Evolutionary conservation across 1,140 invertebrate species (phyloP).

Genomic region (Drosophila tani): DNA sequence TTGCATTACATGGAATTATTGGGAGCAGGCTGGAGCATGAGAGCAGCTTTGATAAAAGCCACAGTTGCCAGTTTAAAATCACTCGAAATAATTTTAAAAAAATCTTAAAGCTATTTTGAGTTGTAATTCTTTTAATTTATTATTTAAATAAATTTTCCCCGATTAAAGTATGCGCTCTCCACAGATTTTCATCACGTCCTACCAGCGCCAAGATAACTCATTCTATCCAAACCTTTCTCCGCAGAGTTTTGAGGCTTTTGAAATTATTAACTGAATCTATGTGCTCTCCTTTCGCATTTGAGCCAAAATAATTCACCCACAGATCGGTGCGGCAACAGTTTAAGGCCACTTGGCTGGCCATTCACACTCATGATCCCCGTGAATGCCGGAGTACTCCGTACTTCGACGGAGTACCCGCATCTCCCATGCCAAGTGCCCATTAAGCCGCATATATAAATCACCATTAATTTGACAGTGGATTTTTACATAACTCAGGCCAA

Average conservation of each 20-base stretch:
- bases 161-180: background rate
- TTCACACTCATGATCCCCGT: slow-evolving; percentile 37
- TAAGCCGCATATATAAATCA: slow-evolving; percentile 74
- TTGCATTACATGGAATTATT: slow-evolving; percentile 38
- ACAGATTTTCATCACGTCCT: background rate
- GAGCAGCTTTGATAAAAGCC: no score
- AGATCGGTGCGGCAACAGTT: slow-evolving; percentile 15
- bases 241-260: background rate
- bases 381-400: background rate
- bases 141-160: fast-evolving
- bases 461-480: slow-evolving; percentile 78
- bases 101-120: background rate
- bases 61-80: background rate
- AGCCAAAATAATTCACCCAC: slow-evolving; percentile 15
- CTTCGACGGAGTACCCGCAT: slow-evolving; percentile 25
- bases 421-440: slow-evolving; percentile 60
- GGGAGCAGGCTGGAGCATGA: background rate
- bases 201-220: slow-evolving; percentile 5
- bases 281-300: slow-evolving; percentile 13
- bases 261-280: slow-evolving; percentile 8
- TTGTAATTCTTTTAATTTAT: background rate
- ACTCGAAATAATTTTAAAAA: background rate
- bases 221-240: slow-evolving; percentile 28
- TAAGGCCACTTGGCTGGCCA: slow-evolving; percentile 31
- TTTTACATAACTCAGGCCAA: slow-evolving; percentile 77